Percentiles rank a stretch among this genome's conserved stretches.
Conservation (phyloP, 2,797 vertebrate species). For the Acridotheres tristis region DNA sequence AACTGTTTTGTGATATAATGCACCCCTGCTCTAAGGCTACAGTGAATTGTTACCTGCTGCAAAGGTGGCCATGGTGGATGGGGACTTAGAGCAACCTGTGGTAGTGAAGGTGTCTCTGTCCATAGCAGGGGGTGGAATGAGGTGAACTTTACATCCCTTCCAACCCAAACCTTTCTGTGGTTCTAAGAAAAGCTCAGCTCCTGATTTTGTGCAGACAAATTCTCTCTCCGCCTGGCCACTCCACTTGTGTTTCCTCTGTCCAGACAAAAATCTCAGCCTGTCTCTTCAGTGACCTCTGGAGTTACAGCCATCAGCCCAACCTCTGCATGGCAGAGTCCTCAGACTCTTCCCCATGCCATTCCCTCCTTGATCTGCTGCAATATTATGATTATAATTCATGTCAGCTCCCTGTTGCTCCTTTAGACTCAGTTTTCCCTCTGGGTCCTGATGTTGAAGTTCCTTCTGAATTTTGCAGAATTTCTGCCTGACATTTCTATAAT, state of each 20-base stretch:
- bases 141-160: not conserved
- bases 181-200: not conserved
- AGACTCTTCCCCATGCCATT: not conserved
- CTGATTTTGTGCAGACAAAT: not conserved
- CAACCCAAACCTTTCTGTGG: not conserved
- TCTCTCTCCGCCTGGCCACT: not conserved
- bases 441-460: not conserved
- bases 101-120: not conserved
- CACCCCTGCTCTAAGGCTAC: not conserved
- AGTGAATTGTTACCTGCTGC: not conserved
- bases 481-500: not conserved
- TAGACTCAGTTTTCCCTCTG: not conserved
- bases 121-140: not conserved
- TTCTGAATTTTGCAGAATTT: not conserved
- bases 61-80: not conserved
- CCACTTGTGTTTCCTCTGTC: not conserved
- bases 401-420: not conserved
- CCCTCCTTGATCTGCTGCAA: not conserved
- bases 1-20: not conserved
- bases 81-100: no score
- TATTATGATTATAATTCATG: not conserved
- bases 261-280: not conserved
- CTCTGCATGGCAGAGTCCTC: accelerated
- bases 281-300: not conserved
- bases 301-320: not conserved